phyloP scores from a whole-genome alignment of 2,113 vertebrate species.

The Phaethornis superciliosus region DNA sequence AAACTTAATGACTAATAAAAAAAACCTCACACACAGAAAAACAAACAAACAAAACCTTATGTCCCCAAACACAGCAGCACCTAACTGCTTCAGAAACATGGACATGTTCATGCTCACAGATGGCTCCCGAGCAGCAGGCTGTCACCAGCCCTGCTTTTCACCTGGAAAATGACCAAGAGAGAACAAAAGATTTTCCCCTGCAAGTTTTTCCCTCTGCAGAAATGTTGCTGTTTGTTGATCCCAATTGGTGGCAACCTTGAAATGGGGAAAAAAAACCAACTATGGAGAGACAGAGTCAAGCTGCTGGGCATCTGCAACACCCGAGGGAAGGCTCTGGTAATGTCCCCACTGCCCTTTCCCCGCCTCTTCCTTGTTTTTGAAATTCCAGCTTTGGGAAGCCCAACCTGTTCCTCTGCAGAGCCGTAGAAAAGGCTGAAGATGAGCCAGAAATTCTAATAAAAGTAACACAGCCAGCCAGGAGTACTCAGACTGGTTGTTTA shows the following conservation, averaged over 20 bases:
- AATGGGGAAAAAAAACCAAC: background rate
- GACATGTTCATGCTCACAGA: background rate
- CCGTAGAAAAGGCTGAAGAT: background rate
- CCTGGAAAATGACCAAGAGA: background rate
- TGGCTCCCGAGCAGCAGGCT: background rate
- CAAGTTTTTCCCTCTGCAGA: background rate
- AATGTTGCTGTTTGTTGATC: background rate
- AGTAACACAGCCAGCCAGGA: background rate
- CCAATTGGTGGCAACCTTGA: background rate
- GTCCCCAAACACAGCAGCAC: background rate
- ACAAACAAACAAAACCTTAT: no score
- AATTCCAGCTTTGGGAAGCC: background rate
- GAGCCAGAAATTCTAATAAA: background rate
- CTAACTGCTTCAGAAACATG: fast-evolving
- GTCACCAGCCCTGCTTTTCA: background rate
- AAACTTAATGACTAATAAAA: no score
- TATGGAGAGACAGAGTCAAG: no score
- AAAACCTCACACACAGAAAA: no score
- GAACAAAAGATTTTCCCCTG: background rate
- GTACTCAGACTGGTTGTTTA: background rate
- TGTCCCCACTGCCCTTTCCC: background rate
- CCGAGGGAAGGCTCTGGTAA: fast-evolving
- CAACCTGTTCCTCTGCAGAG: background rate
- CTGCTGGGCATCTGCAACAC: background rate
- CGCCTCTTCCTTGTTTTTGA: background rate